Conservation (phyloP, 2,888 invertebrate genomes). For the Morpho deidamia region DNA sequence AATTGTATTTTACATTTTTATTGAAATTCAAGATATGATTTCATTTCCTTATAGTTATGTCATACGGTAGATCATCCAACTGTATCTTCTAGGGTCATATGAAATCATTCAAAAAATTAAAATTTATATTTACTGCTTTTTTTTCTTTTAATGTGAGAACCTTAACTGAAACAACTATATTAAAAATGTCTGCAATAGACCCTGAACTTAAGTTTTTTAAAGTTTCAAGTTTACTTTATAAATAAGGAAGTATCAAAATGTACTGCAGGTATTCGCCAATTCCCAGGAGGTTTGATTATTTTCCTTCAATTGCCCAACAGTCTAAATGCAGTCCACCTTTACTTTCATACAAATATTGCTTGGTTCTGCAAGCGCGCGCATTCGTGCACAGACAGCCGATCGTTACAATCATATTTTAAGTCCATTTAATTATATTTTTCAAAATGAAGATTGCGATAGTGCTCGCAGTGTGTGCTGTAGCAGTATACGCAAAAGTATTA, state of each 20-base stretch:
- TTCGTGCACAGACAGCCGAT: slow-evolving; percentile 41
- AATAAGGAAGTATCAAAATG: background rate
- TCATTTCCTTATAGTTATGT: no score
- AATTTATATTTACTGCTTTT: no score
- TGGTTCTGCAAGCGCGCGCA: slow-evolving; percentile 55
- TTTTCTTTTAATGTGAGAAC: no score
- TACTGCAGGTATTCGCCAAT: slow-evolving; percentile 1
- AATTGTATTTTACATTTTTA: no score
- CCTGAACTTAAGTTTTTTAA: background rate
- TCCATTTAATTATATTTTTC: slow-evolving; percentile 17
- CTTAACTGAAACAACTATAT: no score
- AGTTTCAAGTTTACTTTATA: background rate
- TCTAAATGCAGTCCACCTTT: slow-evolving; percentile 27
- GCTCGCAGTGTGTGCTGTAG: slow-evolving; percentile 40
- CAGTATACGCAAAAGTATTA: slow-evolving; percentile 52
- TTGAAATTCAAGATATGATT: no score
- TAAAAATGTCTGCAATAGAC: background rate
- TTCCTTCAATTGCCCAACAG: slow-evolving; percentile 29
- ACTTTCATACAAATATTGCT: slow-evolving; percentile 63
- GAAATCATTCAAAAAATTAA: no score
- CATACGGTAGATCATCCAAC: no score
- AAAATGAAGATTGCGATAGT: slow-evolving; percentile 54
- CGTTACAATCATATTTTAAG: slow-evolving; percentile 33
- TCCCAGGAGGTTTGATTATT: slow-evolving; percentile 24
- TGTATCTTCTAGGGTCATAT: no score